Evolutionary conservation across 64 coral and sea anemone genomes (phyloP), one percentile per base, ranked within the genome.

Genomic region (Dendronephthya gigantea): DNA sequence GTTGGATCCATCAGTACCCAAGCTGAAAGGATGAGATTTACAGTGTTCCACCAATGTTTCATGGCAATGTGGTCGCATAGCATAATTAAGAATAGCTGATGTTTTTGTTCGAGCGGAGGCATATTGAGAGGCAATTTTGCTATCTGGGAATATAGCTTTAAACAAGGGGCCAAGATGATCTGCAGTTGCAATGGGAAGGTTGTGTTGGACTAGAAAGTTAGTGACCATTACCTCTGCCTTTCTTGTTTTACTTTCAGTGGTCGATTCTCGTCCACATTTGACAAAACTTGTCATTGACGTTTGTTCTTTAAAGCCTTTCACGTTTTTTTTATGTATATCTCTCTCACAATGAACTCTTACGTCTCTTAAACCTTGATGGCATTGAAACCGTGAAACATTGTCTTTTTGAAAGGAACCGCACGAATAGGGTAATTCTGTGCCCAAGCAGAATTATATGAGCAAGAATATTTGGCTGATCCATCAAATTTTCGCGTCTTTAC

Each of bases 181-280:
- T n/a, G 85, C 85, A 4, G 59, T 86, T n/a, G 85, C 52, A 68
- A 86, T 72, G 0, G 59, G 85, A 39, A 86, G 52, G 36, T 86
- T 86, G 58, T 86, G 59, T 86, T 86, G 85, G 4, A 76, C 69
- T 76, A 76, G 3, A 76, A 76, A 76, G 11, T 76, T 76, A 28
- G 69, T 76, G n/a, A 86, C 85, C 85, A 86, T 38, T 2, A 86
- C 38, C 66, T 86, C 85, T 86, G 85, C 85, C 66, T 72, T 86
- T 38, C 2, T 86, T 10, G 40, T 68, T 0, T 86, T 34, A 76
- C 31, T 72, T n/a, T 68, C 66, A 28, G 17, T 86, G 52, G 35
- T 10, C 62, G 85, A 86, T 28, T 86, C 85, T 58, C 52, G 12
- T 34, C 30, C 30, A 35, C 37, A 17, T 19, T 33, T 40, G 27